A percentile compares a stretch with the other conserved stretches of the same genome.
Evolutionary conservation across 1,140 invertebrate species (phyloP).

Genomic region (Caenorhabditis tropicalis): DNA sequence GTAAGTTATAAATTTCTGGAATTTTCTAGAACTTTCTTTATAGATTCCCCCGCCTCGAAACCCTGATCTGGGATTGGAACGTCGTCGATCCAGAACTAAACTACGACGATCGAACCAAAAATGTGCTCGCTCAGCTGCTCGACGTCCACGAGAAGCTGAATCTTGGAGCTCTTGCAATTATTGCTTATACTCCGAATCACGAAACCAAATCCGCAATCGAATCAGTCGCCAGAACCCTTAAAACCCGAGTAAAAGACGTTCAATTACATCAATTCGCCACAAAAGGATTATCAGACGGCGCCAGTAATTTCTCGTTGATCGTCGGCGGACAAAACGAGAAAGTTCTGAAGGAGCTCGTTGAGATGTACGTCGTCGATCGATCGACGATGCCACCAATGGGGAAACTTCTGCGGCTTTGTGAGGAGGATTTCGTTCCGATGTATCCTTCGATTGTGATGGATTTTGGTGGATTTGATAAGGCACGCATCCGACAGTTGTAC

Average conservation of each 20-base stretch:
- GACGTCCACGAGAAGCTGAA: not conserved
- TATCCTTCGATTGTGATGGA: conserved; percentile 7
- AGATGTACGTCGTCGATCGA: not conserved
- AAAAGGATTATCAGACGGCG: conserved; percentile 32
- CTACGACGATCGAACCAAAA: conserved; percentile 17
- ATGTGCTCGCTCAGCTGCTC: not conserved
- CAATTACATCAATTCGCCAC: conserved; percentile 16
- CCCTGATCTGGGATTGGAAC: conserved; percentile 47
- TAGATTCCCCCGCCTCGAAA: conserved; percentile 19
- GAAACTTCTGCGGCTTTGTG: not conserved
- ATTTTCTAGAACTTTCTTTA: not conserved
- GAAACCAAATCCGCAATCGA: conserved; percentile 41
- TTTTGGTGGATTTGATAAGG: conserved; percentile 45
- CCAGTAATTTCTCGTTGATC: conserved; percentile 35
- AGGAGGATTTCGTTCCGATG: not conserved
- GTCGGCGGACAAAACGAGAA: conserved; percentile 14
- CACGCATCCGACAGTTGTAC: not conserved
- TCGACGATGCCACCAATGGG: not conserved
- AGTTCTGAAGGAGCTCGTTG: not conserved
- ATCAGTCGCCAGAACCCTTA: not conserved
- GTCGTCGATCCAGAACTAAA: conserved; percentile 42
- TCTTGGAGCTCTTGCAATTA: conserved; percentile 8
- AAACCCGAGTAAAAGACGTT: not conserved
- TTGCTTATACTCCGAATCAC: conserved; percentile 41
- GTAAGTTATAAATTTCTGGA: not conserved